Percentiles rank a stretch among this genome's conserved stretches.
Conservation (phyloP, 2,797 vertebrate genomes). For the Pseudotriccus pelzelni region DNA sequence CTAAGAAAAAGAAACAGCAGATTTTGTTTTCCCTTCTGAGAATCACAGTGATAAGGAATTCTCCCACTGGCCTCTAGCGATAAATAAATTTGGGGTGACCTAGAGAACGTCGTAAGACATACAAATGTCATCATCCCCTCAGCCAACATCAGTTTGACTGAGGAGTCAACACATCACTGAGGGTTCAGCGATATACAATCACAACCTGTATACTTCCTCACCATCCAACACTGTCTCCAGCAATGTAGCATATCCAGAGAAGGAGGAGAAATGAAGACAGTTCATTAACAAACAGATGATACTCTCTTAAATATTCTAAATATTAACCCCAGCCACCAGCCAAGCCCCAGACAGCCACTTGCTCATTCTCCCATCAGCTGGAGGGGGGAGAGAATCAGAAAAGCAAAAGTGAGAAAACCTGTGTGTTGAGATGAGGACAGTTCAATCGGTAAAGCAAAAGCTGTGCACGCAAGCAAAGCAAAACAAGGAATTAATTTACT, state of each 20-base stretch:
- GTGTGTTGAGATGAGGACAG: neutral
- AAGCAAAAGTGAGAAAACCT: neutral
- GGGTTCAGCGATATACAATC: neutral
- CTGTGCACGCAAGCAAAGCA: neutral
- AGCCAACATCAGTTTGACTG: neutral
- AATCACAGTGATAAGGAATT: neutral
- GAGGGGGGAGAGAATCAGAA: neutral
- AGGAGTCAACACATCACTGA: neutral
- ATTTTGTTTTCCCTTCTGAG: neutral
- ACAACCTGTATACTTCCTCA: neutral
- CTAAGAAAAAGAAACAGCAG: neutral
- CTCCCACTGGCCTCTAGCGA: neutral
- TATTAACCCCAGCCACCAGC: neutral
- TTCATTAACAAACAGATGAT: neutral
- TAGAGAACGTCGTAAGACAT: neutral
- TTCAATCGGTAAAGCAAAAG: neutral
- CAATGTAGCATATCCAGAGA: neutral
- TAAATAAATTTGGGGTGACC: neutral
- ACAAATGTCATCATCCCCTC: neutral
- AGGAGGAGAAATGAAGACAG: neutral
- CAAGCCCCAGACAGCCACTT: rapidly evolving
- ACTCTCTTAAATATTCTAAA: neutral
- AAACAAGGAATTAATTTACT: neutral
- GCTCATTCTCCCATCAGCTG: neutral
- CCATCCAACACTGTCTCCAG: neutral